phyloP scores from a whole-genome alignment of 2,797 vertebrate genomes.

The Lutjanus campechanus region DNA sequence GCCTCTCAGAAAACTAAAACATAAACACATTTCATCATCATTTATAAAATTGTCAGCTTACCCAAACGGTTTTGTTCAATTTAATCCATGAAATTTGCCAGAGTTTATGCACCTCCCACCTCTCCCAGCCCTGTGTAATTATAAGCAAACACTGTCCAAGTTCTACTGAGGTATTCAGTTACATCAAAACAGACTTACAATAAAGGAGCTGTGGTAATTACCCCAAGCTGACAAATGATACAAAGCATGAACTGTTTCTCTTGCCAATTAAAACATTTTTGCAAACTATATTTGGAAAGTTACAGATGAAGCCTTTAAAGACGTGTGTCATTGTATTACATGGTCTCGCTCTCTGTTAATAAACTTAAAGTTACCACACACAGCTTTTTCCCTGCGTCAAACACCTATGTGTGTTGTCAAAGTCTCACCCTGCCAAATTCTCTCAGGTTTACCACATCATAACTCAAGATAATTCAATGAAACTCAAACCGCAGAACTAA shows the following conservation, averaged over 20 bases:
- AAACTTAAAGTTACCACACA: slow-evolving; percentile 52
- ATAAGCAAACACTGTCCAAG: slow-evolving; percentile 76
- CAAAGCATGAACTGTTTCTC: slow-evolving; percentile 60
- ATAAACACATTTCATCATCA: slow-evolving; percentile 82
- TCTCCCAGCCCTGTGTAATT: slow-evolving; percentile 70
- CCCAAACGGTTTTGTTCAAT: slow-evolving; percentile 82
- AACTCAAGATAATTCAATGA: slow-evolving; percentile 74
- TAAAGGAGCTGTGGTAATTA: slow-evolving; percentile 75
- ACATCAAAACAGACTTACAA: slow-evolving; percentile 72
- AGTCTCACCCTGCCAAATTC: slow-evolving; percentile 51
- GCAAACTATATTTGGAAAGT: slow-evolving; percentile 68
- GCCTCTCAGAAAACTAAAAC: slow-evolving; percentile 58
- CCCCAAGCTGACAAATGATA: slow-evolving; percentile 84
- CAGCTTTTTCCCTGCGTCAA: slow-evolving; percentile 34
- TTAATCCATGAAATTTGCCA: slow-evolving; percentile 85
- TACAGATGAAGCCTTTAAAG: slow-evolving; percentile 56
- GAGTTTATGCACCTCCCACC: slow-evolving; percentile 79
- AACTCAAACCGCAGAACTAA: slow-evolving; percentile 67
- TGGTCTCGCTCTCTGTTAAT: slow-evolving; percentile 32
- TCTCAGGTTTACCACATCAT: slow-evolving; percentile 65
- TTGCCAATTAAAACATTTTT: slow-evolving; percentile 79
- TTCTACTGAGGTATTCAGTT: slow-evolving; percentile 68
- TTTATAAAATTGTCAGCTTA: slow-evolving; percentile 73
- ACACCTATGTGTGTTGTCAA: slow-evolving; percentile 58
- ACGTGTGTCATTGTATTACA: slow-evolving; percentile 52